Evolutionary conservation across 2,113 vertebrate species (phyloP), one percentile per base, ranked within the genome.

Genomic region (Otus sunia): DNA sequence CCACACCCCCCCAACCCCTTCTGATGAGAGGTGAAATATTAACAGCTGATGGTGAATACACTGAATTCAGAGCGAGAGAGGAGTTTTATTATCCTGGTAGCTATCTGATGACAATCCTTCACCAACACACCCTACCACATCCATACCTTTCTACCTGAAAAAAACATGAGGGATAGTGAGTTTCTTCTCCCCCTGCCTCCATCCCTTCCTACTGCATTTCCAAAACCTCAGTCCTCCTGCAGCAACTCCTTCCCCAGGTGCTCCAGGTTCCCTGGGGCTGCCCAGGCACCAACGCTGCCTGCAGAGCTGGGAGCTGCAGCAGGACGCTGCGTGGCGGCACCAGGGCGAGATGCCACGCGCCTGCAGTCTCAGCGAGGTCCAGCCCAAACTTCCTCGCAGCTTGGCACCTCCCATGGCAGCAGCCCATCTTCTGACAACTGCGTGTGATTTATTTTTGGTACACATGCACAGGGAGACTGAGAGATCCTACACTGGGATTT

Each of bases 401-500:
- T 19, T 7, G n/a, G 92, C 75, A 82, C 58, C 69, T 43, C 78
- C 80, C 69, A 25, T 0, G 32, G 68, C 69, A 85, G 94, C 67
- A 86, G 79, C 89, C 74, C 67, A 10, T 75, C 75, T 72, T 43
- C 75, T 86, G 60, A 71, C 73, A 84, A 74, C 69, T n/a, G 83
- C 69, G 2, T 34, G 69, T 8, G 45, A 12, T 91, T 90, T 94
- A 94, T 96, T 95, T 92, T 82, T 84, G 91, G 86, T 72, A 50
- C 60, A 8, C 58, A 15, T 23, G 64, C 86, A 87, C 47, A 5
- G 60, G 58, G 84, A 96, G 73, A 81, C 37, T 26, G 60, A 78
- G 52, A 87, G 86, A 92, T 96, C 73, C 91, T 50, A 69, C 84
- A 58, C 62, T 49, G 69, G 85, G 86, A 78, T 79, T 95, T 87